A percentile compares a stretch with the other conserved stretches of the same genome.
Conservation (phyloP, 2,113 vertebrate genomes). For the Cyphomyrus discorhynchus region DNA sequence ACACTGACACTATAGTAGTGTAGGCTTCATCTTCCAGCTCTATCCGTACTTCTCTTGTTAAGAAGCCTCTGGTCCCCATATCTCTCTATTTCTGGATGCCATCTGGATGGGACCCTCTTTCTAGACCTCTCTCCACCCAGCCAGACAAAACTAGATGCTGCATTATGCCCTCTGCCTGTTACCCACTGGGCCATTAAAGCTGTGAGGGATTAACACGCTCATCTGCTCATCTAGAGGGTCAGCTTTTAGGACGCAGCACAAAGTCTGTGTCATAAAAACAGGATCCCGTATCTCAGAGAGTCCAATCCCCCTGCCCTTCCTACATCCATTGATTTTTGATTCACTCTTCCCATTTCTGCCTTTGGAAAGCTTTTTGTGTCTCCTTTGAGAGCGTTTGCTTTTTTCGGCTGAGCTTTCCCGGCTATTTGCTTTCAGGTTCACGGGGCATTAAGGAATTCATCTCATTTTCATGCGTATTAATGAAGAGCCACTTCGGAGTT, state of each 20-base stretch:
- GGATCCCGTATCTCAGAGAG: neutral
- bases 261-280: neutral
- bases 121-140: neutral
- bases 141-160: slow-evolving; percentile 25
- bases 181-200: slow-evolving; percentile 27
- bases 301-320: neutral
- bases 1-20: neutral
- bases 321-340: neutral
- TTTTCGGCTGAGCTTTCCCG: neutral
- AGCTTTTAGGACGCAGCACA: neutral
- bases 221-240: slow-evolving; percentile 7
- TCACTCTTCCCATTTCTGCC: neutral
- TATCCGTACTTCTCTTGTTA: neutral
- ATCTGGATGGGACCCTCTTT: neutral
- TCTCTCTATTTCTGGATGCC: neutral
- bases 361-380: neutral
- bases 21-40: neutral
- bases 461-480: neutral
- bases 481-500: neutral
- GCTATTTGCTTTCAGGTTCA: neutral
- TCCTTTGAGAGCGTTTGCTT: neutral
- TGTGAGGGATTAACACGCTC: slow-evolving; percentile 29
- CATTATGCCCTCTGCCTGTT: neutral
- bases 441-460: neutral
- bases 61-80: neutral